A percentile compares a stretch with the other conserved stretches of the same genome.
Evolutionary conservation across 2,113 vertebrate genomes (phyloP).

Genomic region (Neopipo cinnamomea): DNA sequence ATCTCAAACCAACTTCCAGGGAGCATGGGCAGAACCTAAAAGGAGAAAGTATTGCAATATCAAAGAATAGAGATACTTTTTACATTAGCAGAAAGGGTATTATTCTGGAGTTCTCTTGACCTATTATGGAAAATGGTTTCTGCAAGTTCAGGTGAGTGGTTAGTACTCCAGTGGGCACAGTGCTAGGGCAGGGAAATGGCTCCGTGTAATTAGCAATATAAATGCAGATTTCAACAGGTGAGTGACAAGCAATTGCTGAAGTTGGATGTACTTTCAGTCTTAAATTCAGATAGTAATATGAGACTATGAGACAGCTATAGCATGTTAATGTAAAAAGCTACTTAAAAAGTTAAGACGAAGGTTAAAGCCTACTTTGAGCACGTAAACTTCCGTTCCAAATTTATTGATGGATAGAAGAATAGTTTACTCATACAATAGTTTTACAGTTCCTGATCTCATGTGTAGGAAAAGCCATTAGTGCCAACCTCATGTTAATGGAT

Average conservation of each 20-base stretch:
- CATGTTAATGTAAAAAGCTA: constrained; percentile 26
- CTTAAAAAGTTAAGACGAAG: constrained; percentile 26
- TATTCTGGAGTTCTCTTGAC: not conserved
- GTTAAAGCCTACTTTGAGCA: not conserved
- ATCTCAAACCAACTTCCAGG: not conserved
- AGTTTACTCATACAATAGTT: not conserved
- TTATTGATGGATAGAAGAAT: not conserved
- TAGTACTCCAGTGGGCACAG: not conserved
- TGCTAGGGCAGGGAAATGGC: not conserved
- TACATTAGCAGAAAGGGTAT: not conserved
- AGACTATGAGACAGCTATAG: not conserved
- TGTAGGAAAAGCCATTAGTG: not conserved
- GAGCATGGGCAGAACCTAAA: not conserved
- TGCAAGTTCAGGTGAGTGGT: constrained; percentile 1
- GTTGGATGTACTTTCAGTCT: not conserved
- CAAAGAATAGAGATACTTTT: not conserved
- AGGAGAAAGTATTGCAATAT: not conserved
- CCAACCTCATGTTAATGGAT: not conserved
- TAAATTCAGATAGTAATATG: constrained; percentile 7
- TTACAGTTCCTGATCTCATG: not conserved
- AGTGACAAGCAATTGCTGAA: constrained; percentile 17
- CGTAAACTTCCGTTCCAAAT: not conserved
- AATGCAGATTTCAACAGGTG: constrained; percentile 58
- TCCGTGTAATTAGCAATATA: constrained; percentile 50
- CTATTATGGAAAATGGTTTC: not conserved